phyloP scores from a whole-genome alignment of 1,140 invertebrate species.

The Aporrectodea caliginosa region DNA sequence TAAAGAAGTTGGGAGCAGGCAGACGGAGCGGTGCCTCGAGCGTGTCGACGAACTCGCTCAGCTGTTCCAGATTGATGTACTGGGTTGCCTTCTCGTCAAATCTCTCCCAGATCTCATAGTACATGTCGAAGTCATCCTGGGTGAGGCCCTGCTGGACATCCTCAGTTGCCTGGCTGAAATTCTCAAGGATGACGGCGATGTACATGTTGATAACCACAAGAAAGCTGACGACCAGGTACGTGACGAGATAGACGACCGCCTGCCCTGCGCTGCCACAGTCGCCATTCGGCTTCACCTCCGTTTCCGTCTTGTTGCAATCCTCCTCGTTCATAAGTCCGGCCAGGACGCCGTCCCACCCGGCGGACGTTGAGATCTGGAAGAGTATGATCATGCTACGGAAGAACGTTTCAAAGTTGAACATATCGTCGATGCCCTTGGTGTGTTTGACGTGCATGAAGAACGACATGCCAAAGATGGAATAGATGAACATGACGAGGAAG shows the following conservation, averaged over 20 bases:
- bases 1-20: slow-evolving; percentile 97
- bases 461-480: slow-evolving; percentile 98
- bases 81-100: slow-evolving; percentile 97
- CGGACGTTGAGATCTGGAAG: slow-evolving; percentile 96
- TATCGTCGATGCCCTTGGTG: slow-evolving; percentile 87
- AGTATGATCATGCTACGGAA: slow-evolving; percentile 91
- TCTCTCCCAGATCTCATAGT: slow-evolving; percentile 98
- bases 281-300: slow-evolving; percentile 67
- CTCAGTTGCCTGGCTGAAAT: slow-evolving; percentile 95
- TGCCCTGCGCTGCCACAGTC: slow-evolving; percentile 89
- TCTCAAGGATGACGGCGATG: slow-evolving; percentile 97
- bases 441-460: slow-evolving; percentile 98
- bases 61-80: slow-evolving; percentile 87
- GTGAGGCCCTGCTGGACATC: slow-evolving; percentile 97
- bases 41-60: slow-evolving; percentile 91
- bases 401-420: slow-evolving; percentile 99
- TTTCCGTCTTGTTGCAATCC: slow-evolving; percentile 65
- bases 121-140: slow-evolving; percentile 99
- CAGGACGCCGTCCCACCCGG: slow-evolving; percentile 86
- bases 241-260: slow-evolving; percentile 88
- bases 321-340: slow-evolving; percentile 89
- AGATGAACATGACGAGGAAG: slow-evolving; percentile 98
- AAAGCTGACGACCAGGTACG: slow-evolving; percentile 95
- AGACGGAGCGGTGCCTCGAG: slow-evolving; percentile 73
- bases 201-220: slow-evolving; percentile 99